Evolutionary conservation across 2,888 invertebrate genomes (phyloP).

Genomic region (Microchrysa polita): DNA sequence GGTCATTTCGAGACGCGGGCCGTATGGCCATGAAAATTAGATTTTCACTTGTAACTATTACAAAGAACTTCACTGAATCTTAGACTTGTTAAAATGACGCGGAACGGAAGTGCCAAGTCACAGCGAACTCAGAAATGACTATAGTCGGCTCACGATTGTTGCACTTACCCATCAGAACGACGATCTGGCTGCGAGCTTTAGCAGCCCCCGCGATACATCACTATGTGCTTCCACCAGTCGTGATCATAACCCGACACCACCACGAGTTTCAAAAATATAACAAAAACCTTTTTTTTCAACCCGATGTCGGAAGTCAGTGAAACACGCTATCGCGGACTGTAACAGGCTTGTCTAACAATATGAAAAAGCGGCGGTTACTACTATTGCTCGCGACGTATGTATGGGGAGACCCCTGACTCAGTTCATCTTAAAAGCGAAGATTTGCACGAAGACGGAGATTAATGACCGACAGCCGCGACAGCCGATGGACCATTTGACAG

Average conservation of each 20-base stretch:
- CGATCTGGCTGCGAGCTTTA: conserved; percentile 2
- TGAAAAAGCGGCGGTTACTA: no score
- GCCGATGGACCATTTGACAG: no score
- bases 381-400: no score
- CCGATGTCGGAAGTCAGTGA: no score
- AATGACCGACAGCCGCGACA: no score
- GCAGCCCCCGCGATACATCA: conserved; percentile 23
- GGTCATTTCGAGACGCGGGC: conserved; percentile 5
- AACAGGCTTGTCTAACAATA: no score
- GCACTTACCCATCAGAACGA: conserved; percentile 32
- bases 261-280: no score
- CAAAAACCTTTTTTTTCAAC: no score
- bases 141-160: neutral
- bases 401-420: no score
- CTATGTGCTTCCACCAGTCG: conserved; percentile 7
- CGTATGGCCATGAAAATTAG: neutral
- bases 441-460: no score
- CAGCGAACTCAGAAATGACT: conserved; percentile 3
- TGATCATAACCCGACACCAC: conserved; percentile 1
- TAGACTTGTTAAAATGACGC: neutral
- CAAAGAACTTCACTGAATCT: neutral
- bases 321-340: no score
- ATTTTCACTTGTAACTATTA: neutral
- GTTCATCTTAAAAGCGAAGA: no score
- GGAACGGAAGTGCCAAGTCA: neutral